Base-by-base conservation (phyloP, 1,140 invertebrate genomes). In the Dolichoris vasculosae region DNA sequence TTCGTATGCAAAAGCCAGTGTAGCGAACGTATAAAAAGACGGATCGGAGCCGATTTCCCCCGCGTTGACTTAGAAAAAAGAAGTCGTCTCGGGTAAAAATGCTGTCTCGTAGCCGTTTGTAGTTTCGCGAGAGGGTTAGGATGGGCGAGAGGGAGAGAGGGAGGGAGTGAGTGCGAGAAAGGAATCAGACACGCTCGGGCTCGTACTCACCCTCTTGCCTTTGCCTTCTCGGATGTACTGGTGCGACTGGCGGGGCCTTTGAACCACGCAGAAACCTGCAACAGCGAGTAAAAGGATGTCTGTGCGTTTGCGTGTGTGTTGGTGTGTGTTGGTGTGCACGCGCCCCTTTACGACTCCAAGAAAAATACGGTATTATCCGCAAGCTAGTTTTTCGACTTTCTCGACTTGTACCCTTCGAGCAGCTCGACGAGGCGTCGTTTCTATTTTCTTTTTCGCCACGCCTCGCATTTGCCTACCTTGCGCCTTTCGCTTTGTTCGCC, bases 261-360 rank as follows among this genome's bases (percentile, higher is more conserved):
- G 96, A 69, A 97, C 96, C 67, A 96, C 95, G 91, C 97, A 98
- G 90, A 95, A 97, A 91, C 95, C 96, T 97, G 91, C 67, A 94
- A 93, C 63, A 89, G 82, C 9, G 30, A 64, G 63, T 63, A 63
- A 75, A 71, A 55, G 35, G 11, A 20, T 55, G 23, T 46, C 13
- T 46, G 0, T n/a, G 63, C 2, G 67, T 73, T 43, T 46, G 26
- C 9, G 71, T 43, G 6, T 38, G 20, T 11, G 3, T 32, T 11
- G 3, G 38, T 38, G 2, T 43, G 8, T 1, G 38, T 43, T 2
- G 43, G 20, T 38, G 30, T 73, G 17, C 30, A 51, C 32, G 17
- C 59, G 40, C n/a, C 7, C 35, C 63, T 71, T 23, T 71, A 71
- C 38, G 2, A 40, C n/a, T n/a, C 3, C 30, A 40, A 77, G 30